phyloP scores from a whole-genome alignment of 1,140 invertebrate genomes.

The Drosophila setifemur region DNA sequence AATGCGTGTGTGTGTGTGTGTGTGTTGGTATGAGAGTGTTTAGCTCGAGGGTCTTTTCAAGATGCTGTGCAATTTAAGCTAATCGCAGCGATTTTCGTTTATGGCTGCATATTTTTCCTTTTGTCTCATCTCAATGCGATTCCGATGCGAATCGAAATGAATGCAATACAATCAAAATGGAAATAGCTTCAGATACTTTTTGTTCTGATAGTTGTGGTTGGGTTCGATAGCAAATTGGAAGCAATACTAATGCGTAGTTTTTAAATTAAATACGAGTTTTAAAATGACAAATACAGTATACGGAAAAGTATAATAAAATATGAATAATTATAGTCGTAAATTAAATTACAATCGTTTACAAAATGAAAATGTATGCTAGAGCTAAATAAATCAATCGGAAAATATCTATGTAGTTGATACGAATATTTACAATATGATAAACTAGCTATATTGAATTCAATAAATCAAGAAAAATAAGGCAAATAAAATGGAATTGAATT shows the following conservation, averaged over 20 bases:
- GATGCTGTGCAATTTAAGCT: slow-evolving; percentile 73
- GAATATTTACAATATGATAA: background rate
- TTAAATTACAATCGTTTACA: background rate
- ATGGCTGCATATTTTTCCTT: slow-evolving; percentile 50
- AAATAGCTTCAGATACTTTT: slow-evolving; percentile 7
- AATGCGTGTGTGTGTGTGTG: background rate
- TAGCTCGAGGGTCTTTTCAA: slow-evolving; percentile 44
- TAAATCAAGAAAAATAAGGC: background rate
- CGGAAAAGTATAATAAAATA: slow-evolving; percentile 4
- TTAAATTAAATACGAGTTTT: slow-evolving; percentile 8
- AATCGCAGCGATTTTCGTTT: slow-evolving; percentile 70
- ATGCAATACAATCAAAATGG: slow-evolving; percentile 23
- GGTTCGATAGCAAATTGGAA: slow-evolving; percentile 35
- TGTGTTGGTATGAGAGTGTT: background rate
- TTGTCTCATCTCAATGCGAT: background rate
- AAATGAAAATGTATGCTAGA: background rate
- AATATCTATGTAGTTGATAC: background rate
- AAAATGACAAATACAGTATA: slow-evolving; percentile 4
- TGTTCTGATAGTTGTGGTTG: background rate
- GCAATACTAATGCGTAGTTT: slow-evolving; percentile 30
- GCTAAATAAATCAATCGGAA: background rate
- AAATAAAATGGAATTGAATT: background rate
- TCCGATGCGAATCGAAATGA: slow-evolving; percentile 1
- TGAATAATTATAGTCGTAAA: background rate
- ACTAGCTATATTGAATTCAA: background rate